These are phyloP conservation scores for Aurelia sp. DNA, from an alignment of 30 jellyfish, hydroid and myxozoan genomes.

Conservation along the genomic window DNA sequence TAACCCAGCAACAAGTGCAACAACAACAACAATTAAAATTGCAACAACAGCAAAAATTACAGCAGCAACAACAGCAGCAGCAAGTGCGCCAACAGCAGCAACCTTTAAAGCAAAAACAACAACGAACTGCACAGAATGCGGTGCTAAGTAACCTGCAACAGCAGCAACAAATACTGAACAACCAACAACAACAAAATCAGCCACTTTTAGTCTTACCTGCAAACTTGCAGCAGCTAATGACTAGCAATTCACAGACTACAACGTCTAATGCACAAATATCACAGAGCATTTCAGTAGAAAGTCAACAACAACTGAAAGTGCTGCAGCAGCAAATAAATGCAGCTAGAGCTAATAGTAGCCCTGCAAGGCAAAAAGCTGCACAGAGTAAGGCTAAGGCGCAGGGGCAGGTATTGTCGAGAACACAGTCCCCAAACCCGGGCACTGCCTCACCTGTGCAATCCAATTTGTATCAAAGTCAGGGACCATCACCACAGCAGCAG, in stretches of 20 bases:
- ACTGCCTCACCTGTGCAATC: constrained; percentile 15
- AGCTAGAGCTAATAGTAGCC: neutral
- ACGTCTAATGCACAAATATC: neutral
- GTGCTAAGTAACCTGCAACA: neutral
- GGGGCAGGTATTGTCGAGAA: constrained; percentile 4
- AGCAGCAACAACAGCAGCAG: constrained; percentile 1
- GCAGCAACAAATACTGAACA: too few relatives aligned
- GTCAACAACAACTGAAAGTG: constrained; percentile 1
- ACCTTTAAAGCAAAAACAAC: constrained; percentile 3
- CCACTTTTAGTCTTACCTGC: constrained; percentile 55
- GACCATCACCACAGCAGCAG: constrained; percentile 15
- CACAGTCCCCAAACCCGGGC: constrained; percentile 25
- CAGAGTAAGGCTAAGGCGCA: constrained; percentile 14
- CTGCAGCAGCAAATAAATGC: constrained; percentile 13
- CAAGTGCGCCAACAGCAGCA: constrained; percentile 12
- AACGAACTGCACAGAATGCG: neutral
- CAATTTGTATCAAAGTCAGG: neutral
- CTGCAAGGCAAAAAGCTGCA: constrained; percentile 13
- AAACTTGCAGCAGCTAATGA: constrained; percentile 35
- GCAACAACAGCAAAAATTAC: constrained; percentile 37
- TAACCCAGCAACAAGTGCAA: constrained; percentile 26
- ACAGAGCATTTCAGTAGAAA: constrained; percentile 18
- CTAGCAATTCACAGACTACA: neutral
- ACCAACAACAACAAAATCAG: constrained; percentile 30
- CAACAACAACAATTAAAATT: neutral